Evolutionary conservation across 2,797 vertebrate genomes (phyloP).

Genomic region (Anniella stebbinsi): DNA sequence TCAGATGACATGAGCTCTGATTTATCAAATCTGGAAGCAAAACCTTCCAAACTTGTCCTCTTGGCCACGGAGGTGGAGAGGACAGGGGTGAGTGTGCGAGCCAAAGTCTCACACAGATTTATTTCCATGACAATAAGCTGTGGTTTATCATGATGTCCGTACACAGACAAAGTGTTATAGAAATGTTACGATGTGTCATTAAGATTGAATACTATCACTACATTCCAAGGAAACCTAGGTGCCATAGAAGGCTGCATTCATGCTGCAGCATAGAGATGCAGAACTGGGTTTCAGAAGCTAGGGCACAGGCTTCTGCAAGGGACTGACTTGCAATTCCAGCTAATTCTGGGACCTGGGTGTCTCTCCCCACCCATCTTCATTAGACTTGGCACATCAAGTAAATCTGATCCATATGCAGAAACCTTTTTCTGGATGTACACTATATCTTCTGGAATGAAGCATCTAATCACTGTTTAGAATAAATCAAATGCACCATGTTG

Average conservation of each 20-base stretch:
- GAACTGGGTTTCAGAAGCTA: neutral
- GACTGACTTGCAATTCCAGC: neutral
- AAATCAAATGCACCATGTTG: neutral
- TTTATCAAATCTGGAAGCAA: neutral
- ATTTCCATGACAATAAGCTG: neutral
- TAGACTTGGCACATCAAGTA: neutral
- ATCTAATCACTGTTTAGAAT: neutral
- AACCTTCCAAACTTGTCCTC: neutral
- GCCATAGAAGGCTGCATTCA: neutral
- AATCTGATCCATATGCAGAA: neutral
- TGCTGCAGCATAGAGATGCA: neutral
- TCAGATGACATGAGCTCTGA: neutral
- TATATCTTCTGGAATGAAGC: neutral
- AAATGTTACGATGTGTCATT: neutral
- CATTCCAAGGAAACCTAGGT: neutral
- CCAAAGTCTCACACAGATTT: neutral
- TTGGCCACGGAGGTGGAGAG: neutral
- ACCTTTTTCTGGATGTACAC: neutral
- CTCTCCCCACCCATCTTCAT: too few relatives aligned
- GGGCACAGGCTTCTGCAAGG: neutral
- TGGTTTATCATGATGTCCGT: neutral
- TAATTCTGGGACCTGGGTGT: neutral
- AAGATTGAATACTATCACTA: neutral
- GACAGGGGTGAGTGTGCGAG: neutral
- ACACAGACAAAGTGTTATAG: neutral